Evolutionary conservation across 2,888 invertebrate species (phyloP), one percentile per base, ranked within the genome.

Genomic region (Branchipolynoe longqiensis): DNA sequence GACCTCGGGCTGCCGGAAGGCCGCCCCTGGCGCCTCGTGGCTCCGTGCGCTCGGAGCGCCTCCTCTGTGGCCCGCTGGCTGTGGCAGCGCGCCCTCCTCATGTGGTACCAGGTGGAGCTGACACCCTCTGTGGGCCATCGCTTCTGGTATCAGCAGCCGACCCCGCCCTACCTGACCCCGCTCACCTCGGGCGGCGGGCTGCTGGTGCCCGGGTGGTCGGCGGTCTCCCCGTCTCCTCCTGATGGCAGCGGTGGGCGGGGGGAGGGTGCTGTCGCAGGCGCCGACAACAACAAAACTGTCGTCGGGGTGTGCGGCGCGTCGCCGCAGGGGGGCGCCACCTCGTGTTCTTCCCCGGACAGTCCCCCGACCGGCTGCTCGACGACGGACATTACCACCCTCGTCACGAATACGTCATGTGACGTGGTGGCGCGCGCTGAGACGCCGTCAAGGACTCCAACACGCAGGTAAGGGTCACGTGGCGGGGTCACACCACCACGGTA

Each of bases 101-200:
- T 78, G 78, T 78, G 78, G 78, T 78, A 78, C 78, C 78, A 78
- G 78, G 78, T 78, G 2, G 48, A 78, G 48, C 78, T 78, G 48
- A 78, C 48, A 6, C 78, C 78, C 78, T 78, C 78, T 2, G 48
- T 78, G 78, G 78, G 78, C 48, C 48, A 78, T 28, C 41, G 78
- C n/a, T 48, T 78, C 41, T 78, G 78, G 78, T 78, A 78, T 33
- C 48, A 78, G 48, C 48, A 78, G 78, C 78, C 78, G 31, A 28
- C 25, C 1, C 78, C 41, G 25, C 78, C 78, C 12, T 78, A 48
- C 48, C 78, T 18, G n/a, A 28, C 28, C 28, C 78, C 78, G 54
- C 41, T 78, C 36, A 69, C 69, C 38, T 69, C 69, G 8, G 14
- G n/a, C 12, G 14, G n/a, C 12, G 62, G 31, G 6, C 62, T 62